These are phyloP conservation scores for Cyclargus thomasi DNA, from an alignment of 1,140 invertebrate genomes.

Conservation along the genomic window DNA sequence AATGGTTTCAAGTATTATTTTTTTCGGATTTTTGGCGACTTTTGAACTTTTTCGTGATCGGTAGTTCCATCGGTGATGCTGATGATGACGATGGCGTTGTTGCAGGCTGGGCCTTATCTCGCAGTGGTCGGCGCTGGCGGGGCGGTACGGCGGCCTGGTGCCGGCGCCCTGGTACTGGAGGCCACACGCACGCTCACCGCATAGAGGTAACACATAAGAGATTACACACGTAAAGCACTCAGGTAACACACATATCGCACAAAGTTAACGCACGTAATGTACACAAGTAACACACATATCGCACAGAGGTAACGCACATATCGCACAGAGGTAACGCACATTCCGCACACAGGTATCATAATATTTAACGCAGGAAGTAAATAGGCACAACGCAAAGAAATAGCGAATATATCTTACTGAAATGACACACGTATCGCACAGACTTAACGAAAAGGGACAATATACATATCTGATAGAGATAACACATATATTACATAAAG, in stretches of 20 bases:
- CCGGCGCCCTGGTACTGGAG: constrained; percentile 78
- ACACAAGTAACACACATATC: not conserved
- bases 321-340: not conserved
- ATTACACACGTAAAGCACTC: not conserved
- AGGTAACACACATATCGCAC: not conserved
- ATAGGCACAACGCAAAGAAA: not conserved
- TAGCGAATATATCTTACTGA: not conserved
- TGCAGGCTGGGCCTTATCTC: constrained; percentile 88
- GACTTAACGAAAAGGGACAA: not conserved
- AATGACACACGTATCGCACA: not conserved
- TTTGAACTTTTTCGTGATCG: too few species aligned
- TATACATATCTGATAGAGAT: not conserved
- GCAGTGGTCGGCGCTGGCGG: constrained; percentile 83
- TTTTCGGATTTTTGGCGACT: too few species aligned
- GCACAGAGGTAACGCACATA: not conserved
- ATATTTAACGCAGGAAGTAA: not conserved
- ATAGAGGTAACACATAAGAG: constrained; percentile 60
- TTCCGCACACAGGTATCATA: not conserved
- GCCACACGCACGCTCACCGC: constrained; percentile 73
- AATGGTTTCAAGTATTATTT: too few species aligned
- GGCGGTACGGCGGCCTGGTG: constrained; percentile 79
- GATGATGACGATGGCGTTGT: constrained; percentile 35
- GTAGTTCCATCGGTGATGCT: too few species aligned
- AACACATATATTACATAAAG: not conserved
- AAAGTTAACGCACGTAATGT: not conserved